These are phyloP conservation scores for Scaeva pyrastri DNA, from an alignment of 2,888 invertebrate species.

Conservation along the genomic window DNA sequence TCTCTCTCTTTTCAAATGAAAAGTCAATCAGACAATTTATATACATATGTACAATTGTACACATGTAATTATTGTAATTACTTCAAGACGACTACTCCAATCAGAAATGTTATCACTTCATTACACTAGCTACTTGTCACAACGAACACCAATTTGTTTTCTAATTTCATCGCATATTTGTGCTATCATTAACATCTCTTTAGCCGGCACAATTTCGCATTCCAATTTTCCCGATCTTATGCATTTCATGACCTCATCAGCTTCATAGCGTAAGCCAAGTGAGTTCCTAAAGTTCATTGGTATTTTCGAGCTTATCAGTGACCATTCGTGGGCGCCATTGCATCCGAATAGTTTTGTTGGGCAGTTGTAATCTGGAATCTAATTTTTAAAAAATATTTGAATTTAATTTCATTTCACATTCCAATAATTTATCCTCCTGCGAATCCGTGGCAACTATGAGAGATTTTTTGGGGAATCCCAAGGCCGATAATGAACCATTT, in stretches of 20 bases:
- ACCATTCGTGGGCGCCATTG: conserved; percentile 85
- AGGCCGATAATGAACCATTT: neutral
- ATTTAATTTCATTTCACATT: neutral
- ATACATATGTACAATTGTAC: neutral
- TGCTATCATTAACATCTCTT: conserved; percentile 88
- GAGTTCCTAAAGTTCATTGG: conserved; percentile 88
- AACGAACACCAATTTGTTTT: conserved; percentile 88
- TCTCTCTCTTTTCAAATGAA: conserved; percentile 24
- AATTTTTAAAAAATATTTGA: conserved; percentile 74
- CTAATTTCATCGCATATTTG: conserved; percentile 89
- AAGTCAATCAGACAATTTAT: neutral
- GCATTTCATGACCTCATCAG: conserved; percentile 89
- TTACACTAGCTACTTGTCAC: conserved; percentile 50
- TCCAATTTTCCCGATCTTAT: conserved; percentile 87
- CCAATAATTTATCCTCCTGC: no score
- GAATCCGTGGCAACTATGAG: no score
- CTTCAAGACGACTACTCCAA: neutral
- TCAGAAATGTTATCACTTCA: conserved; percentile 68
- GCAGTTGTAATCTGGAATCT: conserved; percentile 87
- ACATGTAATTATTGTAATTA: no score
- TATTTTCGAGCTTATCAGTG: conserved; percentile 86
- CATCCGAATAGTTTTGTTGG: conserved; percentile 84
- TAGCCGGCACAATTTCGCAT: conserved; percentile 87
- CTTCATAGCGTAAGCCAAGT: conserved; percentile 90
- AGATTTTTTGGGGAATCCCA: neutral